Conservation (phyloP, 2,888 invertebrate genomes). For the Pyrocoelia pectoralis region DNA sequence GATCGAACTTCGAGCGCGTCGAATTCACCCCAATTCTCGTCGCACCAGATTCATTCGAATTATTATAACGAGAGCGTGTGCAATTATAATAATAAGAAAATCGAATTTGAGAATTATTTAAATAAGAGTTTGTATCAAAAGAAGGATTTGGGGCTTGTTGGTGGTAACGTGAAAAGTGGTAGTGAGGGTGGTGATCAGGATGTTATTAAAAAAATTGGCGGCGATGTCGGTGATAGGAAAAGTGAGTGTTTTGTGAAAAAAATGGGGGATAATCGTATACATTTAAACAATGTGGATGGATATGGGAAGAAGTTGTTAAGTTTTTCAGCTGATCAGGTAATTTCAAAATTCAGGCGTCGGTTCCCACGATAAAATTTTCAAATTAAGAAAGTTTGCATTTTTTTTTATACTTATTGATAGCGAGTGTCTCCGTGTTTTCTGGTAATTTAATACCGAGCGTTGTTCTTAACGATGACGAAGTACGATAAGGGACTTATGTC, state of each 20-base stretch:
- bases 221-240: slow-evolving; percentile 46
- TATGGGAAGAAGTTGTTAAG: slow-evolving; percentile 57
- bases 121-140: slow-evolving; percentile 40
- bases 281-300: slow-evolving; percentile 52
- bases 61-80: slow-evolving; percentile 52
- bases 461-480: no score
- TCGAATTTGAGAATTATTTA: slow-evolving; percentile 49
- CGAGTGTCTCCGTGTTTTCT: no score
- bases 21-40: slow-evolving; percentile 46
- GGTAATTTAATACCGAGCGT: no score
- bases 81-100: slow-evolving; percentile 49
- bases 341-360: no score
- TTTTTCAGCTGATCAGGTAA: slow-evolving; percentile 70
- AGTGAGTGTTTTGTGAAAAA: slow-evolving; percentile 50
- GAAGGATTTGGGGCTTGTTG: slow-evolving; percentile 40
- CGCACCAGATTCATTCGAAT: slow-evolving; percentile 44
- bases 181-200: slow-evolving; percentile 34
- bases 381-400: no score
- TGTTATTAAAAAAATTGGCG: slow-evolving; percentile 42
- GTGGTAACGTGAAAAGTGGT: slow-evolving; percentile 32
- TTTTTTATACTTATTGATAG: no score
- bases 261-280: slow-evolving; percentile 48
- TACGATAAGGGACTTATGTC: no score
- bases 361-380: no score
- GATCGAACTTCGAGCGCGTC: slow-evolving; percentile 54